Conservation (phyloP, 2,888 invertebrate species). For the Polietes domitor region DNA sequence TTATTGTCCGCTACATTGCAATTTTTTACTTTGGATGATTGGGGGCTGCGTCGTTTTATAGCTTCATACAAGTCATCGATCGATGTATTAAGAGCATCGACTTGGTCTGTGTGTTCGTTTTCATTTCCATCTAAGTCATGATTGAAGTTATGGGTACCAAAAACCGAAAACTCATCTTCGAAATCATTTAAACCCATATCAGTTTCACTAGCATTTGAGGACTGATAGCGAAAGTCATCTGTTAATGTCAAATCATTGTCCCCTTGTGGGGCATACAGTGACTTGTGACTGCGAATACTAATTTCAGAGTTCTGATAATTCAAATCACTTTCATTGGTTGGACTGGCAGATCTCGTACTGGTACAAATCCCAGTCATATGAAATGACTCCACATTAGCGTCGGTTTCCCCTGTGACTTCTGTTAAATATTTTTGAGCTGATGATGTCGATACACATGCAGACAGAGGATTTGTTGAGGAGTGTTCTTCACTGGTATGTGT, state of each 20-base stretch:
- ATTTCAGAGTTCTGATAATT: conserved; percentile 86
- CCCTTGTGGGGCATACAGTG: conserved; percentile 84
- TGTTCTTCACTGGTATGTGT: not conserved
- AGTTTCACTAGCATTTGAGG: conserved; percentile 80
- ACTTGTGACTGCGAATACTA: conserved; percentile 85
- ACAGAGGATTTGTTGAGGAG: not conserved
- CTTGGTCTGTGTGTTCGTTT: conserved; percentile 53
- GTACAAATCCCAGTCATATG: conserved; percentile 62
- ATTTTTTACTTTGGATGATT: conserved; percentile 35
- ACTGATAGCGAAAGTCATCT: conserved; percentile 80
- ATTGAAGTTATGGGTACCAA: conserved; percentile 60
- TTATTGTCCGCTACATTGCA: not conserved
- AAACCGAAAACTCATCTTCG: conserved; percentile 76
- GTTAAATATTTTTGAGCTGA: conserved; percentile 42
- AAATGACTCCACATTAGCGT: conserved; percentile 42
- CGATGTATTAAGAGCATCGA: conserved; percentile 76
- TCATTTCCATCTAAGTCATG: conserved; percentile 59
- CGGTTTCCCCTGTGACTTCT: not conserved
- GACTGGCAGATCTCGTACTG: conserved; percentile 76
- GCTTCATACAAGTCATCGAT: conserved; percentile 88
- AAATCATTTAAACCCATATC: conserved; percentile 78
- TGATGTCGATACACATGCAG: not conserved
- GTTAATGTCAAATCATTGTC: conserved; percentile 82
- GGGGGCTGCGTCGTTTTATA: conserved; percentile 80
- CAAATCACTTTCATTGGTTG: conserved; percentile 84